Conservation (phyloP, 2,888 invertebrate genomes). For the Lumbricus terrestris region DNA sequence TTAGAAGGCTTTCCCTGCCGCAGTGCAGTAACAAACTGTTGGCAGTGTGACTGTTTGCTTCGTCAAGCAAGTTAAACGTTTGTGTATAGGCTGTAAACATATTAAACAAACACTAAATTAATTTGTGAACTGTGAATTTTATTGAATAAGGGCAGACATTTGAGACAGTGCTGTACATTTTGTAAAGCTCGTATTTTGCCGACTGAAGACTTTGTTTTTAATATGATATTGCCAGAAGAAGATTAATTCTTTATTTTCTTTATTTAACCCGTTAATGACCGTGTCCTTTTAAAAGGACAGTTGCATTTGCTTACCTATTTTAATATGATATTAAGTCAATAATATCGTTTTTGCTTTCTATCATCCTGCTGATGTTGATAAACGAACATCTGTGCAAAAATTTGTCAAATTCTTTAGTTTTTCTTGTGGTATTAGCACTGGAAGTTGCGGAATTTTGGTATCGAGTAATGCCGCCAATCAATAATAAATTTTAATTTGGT, state of each 20-base stretch:
- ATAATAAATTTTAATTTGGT: no score
- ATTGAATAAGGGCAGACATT: background rate
- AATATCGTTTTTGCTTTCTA: no score
- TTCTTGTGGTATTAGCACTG: no score
- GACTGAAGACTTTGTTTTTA: background rate
- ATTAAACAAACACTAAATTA: background rate
- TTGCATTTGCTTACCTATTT: no score
- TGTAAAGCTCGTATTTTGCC: background rate
- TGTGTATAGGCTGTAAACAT: conserved; percentile 3
- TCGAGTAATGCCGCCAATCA: no score
- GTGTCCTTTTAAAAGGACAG: no score
- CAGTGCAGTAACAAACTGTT: background rate
- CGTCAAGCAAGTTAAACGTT: background rate
- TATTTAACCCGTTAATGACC: no score
- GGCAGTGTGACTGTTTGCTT: background rate
- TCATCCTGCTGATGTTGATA: no score
- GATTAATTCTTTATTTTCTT: background rate
- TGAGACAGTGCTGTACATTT: background rate
- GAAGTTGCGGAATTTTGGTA: no score
- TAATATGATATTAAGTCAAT: no score
- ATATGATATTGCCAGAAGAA: background rate
- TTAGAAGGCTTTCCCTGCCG: background rate
- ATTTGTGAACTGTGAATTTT: background rate
- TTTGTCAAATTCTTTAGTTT: no score
- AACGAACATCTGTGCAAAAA: no score